Evolutionary conservation across 2,888 invertebrate species (phyloP), one percentile per base, ranked within the genome.

Genomic region (Lacanobia oleracea): DNA sequence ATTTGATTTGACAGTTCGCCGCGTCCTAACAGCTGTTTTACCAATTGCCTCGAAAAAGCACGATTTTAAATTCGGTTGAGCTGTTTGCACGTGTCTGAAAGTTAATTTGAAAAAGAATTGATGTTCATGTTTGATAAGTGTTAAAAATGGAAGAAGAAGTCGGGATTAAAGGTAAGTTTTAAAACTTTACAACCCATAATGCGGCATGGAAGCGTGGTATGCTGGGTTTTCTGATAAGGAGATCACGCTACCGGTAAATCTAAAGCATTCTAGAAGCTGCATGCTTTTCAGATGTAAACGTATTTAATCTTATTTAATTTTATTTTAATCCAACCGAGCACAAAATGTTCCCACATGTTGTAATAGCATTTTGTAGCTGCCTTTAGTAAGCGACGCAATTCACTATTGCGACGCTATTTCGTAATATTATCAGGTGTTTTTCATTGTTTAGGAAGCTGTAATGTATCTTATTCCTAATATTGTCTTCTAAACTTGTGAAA

Each of bases 11-110:
- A 95, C 94, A 93, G 90, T 92, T 92, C 90, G 84, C 71, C 91
- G 94, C 94, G 93, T 94, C 94, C 89, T 84, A 94, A 95, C 95
- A 95, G 95, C 95, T 95, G 95, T 93, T 94, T 93, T 88, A 86
- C 90, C 87, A 87, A 90, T 91, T 87, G 88, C 84, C 85, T 88
- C 87, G 88, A 86, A 89, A 90, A 89, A 90, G 83, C 88, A 87
- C 87, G 85, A 88, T 90, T 92, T 92, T 88, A 88, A 91, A 90
- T 88, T 86, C 78, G 56, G 85, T 86, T 84, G 73, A 85, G 84
- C 88, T 87, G 85, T 82, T 84, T 87, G 86, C 95, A 95, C 94
- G 94, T 95, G 94, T 91, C 91, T 74, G 59, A 69, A 66, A 82
- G 85, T 76, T 81, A 72, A 86, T 88, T 88, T 79, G 48, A 54